phyloP scores from a whole-genome alignment of 2,113 vertebrate species.

The Paraplagusia blochii region DNA sequence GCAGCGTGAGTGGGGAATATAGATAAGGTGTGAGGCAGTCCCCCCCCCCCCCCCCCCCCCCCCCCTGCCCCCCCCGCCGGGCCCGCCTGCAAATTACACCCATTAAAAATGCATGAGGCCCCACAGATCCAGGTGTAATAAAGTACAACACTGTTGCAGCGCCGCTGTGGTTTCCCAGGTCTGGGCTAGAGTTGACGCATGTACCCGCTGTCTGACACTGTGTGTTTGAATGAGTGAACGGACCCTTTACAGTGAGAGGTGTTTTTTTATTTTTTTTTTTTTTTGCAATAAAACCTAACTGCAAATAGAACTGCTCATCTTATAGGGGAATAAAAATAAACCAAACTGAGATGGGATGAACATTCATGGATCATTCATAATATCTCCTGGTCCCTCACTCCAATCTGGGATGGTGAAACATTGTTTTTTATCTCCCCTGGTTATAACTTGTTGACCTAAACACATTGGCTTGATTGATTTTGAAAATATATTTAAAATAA shows the following conservation, averaged over 20 bases:
- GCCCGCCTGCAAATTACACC: conserved; percentile 76
- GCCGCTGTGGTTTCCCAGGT: conserved; percentile 41
- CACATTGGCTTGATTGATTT: too few species aligned
- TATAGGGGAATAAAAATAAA: neutral
- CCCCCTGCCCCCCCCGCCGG: too few species aligned
- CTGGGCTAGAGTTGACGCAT: conserved; percentile 8
- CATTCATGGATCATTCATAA: neutral
- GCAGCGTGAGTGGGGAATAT: conserved; percentile 44
- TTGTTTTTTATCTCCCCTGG: too few species aligned
- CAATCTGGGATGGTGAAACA: too few species aligned
- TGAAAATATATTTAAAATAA: too few species aligned
- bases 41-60: too few species aligned
- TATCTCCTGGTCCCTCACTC: too few species aligned
- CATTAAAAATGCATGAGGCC: conserved; percentile 80
- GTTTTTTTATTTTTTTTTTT: too few species aligned
- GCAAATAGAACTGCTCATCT: neutral
- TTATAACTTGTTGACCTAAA: too few species aligned
- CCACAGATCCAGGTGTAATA: conserved; percentile 75
- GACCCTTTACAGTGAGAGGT: neutral
- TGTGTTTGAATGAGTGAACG: conserved; percentile 13
- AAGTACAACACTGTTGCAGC: conserved; percentile 65
- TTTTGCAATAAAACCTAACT: neutral
- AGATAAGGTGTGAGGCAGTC: conserved; percentile 47
- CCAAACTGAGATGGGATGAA: neutral
- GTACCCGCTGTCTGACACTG: conserved; percentile 10